A percentile compares a stretch with the other conserved stretches of the same genome.
Evolutionary conservation across 2,888 invertebrate genomes (phyloP).

Genomic region (Phaonia tiefii): DNA sequence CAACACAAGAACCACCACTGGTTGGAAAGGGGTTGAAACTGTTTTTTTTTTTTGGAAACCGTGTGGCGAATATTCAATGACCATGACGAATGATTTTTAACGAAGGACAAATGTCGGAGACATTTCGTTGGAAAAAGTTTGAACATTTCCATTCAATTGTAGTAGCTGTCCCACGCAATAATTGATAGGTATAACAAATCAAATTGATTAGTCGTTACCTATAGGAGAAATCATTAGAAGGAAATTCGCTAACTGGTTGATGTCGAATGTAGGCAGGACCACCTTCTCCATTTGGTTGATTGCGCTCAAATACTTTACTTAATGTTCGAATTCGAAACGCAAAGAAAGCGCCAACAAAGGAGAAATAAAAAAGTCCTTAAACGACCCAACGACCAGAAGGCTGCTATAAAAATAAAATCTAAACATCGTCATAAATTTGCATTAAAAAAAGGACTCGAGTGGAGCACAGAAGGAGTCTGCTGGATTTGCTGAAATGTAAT

Average conservation of each 20-base stretch:
- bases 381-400: not conserved
- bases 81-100: slow-evolving; percentile 17
- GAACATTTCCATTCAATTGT: not conserved
- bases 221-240: too few species aligned
- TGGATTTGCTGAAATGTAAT: not conserved
- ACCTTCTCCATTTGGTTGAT: not conserved
- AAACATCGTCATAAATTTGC: slow-evolving; percentile 27
- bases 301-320: not conserved
- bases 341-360: not conserved
- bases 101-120: not conserved
- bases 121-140: not conserved
- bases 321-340: not conserved
- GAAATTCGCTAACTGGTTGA: not conserved
- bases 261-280: not conserved
- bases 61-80: slow-evolving; percentile 16
- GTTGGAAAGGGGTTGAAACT: not conserved
- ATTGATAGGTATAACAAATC: slow-evolving; percentile 17
- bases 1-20: not conserved
- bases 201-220: slow-evolving; percentile 9
- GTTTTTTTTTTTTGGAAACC: not conserved
- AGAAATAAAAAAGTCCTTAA: too few species aligned
- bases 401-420: slow-evolving; percentile 35
- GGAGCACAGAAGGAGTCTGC: not conserved
- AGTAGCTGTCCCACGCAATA: not conserved
- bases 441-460: not conserved